Evolutionary conservation across 1,140 invertebrate species (phyloP).

Genomic region (Callitettix versicolor): DNA sequence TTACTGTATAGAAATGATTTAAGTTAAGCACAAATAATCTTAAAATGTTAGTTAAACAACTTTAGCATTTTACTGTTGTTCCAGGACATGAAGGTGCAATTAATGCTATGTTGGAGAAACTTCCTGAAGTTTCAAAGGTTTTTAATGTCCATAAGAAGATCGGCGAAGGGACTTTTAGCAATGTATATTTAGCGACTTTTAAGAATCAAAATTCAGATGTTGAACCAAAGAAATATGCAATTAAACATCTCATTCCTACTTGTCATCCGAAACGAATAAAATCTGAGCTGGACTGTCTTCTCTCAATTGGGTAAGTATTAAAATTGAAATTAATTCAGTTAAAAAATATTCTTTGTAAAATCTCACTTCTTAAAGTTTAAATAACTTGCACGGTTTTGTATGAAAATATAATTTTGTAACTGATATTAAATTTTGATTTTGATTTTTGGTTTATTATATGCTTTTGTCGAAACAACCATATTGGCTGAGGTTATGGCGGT

Average conservation of each 20-base stretch:
- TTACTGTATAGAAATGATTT: too few species aligned
- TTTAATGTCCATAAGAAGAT: conserved; percentile 59
- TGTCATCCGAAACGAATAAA: conserved; percentile 64
- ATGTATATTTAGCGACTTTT: conserved; percentile 61
- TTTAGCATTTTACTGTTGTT: too few species aligned
- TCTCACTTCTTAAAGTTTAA: not conserved
- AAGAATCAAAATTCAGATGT: conserved; percentile 38
- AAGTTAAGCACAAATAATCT: too few species aligned
- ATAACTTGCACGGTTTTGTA: too few species aligned
- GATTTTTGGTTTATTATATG: too few species aligned
- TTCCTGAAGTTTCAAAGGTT: conserved; percentile 49
- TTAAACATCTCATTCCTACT: conserved; percentile 75
- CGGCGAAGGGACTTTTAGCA: conserved; percentile 73
- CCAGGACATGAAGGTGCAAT: conserved; percentile 18
- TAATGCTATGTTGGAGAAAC: conserved; percentile 38
- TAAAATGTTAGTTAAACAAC: too few species aligned
- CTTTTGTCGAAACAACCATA: too few species aligned
- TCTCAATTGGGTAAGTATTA: conserved; percentile 67
- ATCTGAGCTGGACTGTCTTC: conserved; percentile 65
- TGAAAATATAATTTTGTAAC: not conserved
- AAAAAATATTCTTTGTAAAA: too few species aligned
- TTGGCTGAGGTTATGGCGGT: too few species aligned
- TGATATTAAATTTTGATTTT: too few species aligned
- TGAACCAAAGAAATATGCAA: conserved; percentile 51
- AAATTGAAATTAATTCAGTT: too few species aligned